Evolutionary conservation across 2,888 invertebrate species (phyloP), one percentile per base, ranked within the genome.

Genomic region (Brassicogethes aeneus): DNA sequence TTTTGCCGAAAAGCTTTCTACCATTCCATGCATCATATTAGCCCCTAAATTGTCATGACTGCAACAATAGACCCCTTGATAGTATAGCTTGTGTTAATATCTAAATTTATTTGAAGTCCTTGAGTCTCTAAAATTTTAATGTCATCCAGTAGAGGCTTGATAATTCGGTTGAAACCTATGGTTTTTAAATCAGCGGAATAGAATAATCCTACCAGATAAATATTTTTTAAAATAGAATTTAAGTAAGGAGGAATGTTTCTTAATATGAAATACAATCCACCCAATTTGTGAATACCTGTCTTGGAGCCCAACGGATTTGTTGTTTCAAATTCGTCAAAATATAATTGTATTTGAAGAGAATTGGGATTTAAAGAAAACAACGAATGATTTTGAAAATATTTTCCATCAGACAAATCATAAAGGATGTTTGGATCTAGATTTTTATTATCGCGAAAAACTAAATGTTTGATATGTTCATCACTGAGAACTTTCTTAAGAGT

Each of bases 301-400:
- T 50, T 51, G 23, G 39, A 43, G 1, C 51, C 52, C 17, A 52
- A 34, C 15, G 51, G 53, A 15, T 51, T 50, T 23, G 39, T 32
- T 5, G 40, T 44, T 45, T 52, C 49, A 39, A 52, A 47, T n/a
- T 52, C 47, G 41, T 49, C 50, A 32, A 40, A 48, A 40, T 46
- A 51, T 13, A 41, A 2, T 30, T 36, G 36, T 16, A 36, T 8
- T 36, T 36, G 15, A 13, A 16, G 33, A 7, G 23, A 5, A 23
- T 23, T 23, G 5, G 23, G 23, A 23, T 23, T 23, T 23, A 7
- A 5, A 5, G 5, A 10, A 23, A 23, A 23, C 5, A 23, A 23
- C 5, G 23, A 5, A 23, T 23, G 23, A 10, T 23, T 23, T 10
- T 23, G 5, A 23, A 7, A 23, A 10, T 23, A 23, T 23, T 23